phyloP scores from a whole-genome alignment of 2,113 vertebrate species.

The Aptenodytes forsteri region DNA sequence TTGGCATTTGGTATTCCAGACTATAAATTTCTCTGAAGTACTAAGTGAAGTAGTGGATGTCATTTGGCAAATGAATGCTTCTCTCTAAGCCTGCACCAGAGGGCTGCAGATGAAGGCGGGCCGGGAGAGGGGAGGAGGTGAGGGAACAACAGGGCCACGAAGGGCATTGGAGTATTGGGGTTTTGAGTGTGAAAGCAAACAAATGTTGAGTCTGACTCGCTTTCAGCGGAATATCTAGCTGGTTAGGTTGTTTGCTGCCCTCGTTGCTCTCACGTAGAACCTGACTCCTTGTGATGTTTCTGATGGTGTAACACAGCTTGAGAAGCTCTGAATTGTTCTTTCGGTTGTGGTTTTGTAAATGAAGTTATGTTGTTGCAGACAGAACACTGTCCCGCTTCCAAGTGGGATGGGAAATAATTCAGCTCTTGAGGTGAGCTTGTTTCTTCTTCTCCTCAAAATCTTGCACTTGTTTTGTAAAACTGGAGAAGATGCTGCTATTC shows the following conservation, averaged over 20 bases:
- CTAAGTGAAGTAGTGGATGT: background rate
- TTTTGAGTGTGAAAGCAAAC: background rate
- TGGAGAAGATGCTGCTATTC: fast-evolving
- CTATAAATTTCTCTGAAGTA: background rate
- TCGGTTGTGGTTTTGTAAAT: too few species aligned
- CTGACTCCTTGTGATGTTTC: fast-evolving
- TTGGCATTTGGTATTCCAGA: background rate
- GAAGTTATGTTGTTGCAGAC: background rate
- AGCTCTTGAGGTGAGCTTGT: background rate
- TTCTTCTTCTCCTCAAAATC: background rate
- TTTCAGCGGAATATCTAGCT: background rate
- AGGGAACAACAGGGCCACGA: background rate
- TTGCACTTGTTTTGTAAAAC: background rate
- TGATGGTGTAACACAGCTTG: background rate
- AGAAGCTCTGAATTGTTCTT: background rate
- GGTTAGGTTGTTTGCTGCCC: background rate
- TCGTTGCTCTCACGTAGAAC: fast-evolving
- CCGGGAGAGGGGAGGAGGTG: background rate
- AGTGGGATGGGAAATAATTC: background rate
- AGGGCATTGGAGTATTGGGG: fast-evolving
- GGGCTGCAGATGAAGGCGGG: background rate
- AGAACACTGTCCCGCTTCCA: background rate
- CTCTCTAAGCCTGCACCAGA: background rate
- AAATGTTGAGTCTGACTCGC: background rate
- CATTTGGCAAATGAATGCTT: background rate